Percentiles rank a stretch among this genome's conserved stretches.
Conservation (phyloP, 2,888 invertebrate genomes). For the Diabrotica balteata region DNA sequence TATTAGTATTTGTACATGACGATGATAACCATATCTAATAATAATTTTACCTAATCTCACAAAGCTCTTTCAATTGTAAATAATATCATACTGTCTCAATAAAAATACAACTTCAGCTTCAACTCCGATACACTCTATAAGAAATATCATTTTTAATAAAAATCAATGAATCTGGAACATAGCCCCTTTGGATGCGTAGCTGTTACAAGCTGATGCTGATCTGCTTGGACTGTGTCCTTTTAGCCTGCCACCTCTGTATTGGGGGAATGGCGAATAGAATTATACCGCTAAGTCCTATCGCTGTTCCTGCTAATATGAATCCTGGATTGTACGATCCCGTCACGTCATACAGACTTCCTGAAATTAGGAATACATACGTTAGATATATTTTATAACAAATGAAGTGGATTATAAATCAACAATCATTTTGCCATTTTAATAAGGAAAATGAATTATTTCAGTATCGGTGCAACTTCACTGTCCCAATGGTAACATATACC, state of each 20-base stretch:
- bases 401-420: too few species aligned
- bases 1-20: too few species aligned
- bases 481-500: too few species aligned
- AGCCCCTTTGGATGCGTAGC: background rate
- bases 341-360: slow-evolving; percentile 85
- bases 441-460: too few species aligned
- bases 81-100: too few species aligned
- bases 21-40: too few species aligned
- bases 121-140: slow-evolving; percentile 4
- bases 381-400: too few species aligned
- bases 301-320: slow-evolving; percentile 86
- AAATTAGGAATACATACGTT: slow-evolving; percentile 46
- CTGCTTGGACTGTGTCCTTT: slow-evolving; percentile 37
- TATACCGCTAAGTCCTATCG: slow-evolving; percentile 85
- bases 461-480: too few species aligned
- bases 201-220: slow-evolving; percentile 28
- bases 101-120: too few species aligned
- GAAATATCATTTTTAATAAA: background rate
- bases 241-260: slow-evolving; percentile 64
- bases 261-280: slow-evolving; percentile 86
- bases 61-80: too few species aligned
- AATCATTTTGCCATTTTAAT: too few species aligned
- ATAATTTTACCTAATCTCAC: too few species aligned
- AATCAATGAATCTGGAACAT: background rate
- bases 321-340: slow-evolving; percentile 82